Evolutionary conservation across 64 coral and sea anemone genomes (phyloP).

Genomic region (Pocillopora verrucosa): DNA sequence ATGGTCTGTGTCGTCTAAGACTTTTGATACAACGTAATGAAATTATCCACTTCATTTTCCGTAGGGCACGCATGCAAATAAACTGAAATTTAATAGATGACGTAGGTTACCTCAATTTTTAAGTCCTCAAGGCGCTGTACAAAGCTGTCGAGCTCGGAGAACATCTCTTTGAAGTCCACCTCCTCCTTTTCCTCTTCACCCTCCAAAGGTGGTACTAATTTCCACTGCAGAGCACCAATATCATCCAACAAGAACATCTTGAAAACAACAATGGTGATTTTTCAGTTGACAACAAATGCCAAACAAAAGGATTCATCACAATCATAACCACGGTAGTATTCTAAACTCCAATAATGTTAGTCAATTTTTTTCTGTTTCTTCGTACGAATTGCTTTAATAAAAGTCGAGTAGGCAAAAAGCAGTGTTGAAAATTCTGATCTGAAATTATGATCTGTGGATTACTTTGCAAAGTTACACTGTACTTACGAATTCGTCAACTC

Average conservation of each 20-base stretch:
- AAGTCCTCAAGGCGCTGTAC: conserved; percentile 68
- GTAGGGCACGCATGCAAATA: background rate
- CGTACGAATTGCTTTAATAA: too few relatives aligned
- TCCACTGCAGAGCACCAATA: conserved; percentile 32
- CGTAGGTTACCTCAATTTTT: conserved; percentile 64
- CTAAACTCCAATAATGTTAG: too few relatives aligned
- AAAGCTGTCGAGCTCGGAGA: conserved; percentile 69
- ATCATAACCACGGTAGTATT: too few relatives aligned
- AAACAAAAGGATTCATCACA: too few relatives aligned
- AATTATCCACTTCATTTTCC: too few relatives aligned
- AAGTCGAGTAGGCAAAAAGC: too few relatives aligned
- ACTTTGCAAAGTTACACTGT: background rate
- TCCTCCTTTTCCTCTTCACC: conserved; percentile 33
- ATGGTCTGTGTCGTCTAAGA: too few relatives aligned
- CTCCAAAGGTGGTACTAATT: conserved; percentile 11
- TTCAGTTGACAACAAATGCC: background rate
- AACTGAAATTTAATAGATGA: background rate
- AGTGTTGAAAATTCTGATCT: too few relatives aligned
- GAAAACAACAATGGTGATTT: background rate
- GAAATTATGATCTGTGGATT: too few relatives aligned
- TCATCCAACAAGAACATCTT: conserved; percentile 33
- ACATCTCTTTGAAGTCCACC: conserved; percentile 41
- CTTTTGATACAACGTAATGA: too few relatives aligned
- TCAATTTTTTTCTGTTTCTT: too few relatives aligned
- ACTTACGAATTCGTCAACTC: conserved; percentile 55